phyloP scores from a whole-genome alignment of 1,140 invertebrate genomes.

The Drosophila sp. region DNA sequence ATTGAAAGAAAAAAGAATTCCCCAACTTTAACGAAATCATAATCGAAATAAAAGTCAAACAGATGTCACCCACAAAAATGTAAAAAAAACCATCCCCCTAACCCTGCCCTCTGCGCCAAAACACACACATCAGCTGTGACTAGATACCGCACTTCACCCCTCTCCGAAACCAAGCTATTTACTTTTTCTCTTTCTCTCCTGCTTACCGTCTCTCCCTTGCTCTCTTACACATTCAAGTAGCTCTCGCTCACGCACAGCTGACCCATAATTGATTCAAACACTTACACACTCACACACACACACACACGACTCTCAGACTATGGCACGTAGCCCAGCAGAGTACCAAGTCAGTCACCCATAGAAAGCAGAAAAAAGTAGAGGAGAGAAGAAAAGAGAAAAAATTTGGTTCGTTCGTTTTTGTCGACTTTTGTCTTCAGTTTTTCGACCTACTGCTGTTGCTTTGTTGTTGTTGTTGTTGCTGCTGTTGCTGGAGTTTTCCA shows the following conservation, averaged over 20 bases:
- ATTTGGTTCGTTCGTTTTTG: constrained; percentile 23
- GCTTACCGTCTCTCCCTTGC: constrained; percentile 12
- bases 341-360: constrained; percentile 38
- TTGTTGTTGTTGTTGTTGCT: constrained; percentile 40
- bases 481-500: constrained; percentile 66
- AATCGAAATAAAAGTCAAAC: constrained; percentile 17
- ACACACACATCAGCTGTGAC: constrained; percentile 43
- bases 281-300: constrained; percentile 29
- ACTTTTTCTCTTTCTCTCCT: constrained; percentile 23
- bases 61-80: constrained; percentile 14
- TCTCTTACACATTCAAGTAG: constrained; percentile 21
- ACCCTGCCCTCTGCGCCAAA: neutral
- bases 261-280: constrained; percentile 71
- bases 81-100: neutral
- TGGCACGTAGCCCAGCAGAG: constrained; percentile 36
- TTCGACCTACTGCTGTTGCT: constrained; percentile 73
- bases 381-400: neutral
- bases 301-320: constrained; percentile 16
- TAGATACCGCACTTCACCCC: constrained; percentile 1
- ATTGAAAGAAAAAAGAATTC: constrained; percentile 16
- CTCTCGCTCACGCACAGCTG: constrained; percentile 73
- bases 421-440: constrained; percentile 31
- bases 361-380: constrained; percentile 42
- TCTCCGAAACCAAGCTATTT: neutral
- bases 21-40: neutral